phyloP scores from a whole-genome alignment of 2,113 vertebrate genomes.

The Callocephalon fimbriatum region DNA sequence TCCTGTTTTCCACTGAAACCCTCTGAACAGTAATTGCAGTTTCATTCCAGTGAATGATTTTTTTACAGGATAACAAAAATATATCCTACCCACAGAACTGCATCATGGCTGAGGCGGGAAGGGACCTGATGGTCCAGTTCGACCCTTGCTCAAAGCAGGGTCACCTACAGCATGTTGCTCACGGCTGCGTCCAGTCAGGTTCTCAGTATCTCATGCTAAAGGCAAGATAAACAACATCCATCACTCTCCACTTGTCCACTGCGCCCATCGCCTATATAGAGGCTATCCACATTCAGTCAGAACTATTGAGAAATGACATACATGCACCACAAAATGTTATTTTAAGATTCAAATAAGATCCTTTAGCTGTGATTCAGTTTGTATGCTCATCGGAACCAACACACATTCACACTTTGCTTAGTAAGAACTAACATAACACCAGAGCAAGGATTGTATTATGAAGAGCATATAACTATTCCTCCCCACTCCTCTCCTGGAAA shows the following conservation, averaged over 20 bases:
- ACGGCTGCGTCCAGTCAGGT: not conserved
- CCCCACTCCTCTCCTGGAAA: not conserved
- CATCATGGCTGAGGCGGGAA: not conserved
- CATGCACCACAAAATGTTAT: not conserved
- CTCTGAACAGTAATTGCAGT: not conserved
- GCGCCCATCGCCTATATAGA: not conserved
- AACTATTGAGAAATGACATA: not conserved
- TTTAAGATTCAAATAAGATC: not conserved
- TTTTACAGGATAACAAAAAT: not conserved
- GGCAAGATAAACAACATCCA: not conserved
- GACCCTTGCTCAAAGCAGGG: not conserved
- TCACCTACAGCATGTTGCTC: not conserved
- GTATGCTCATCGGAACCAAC: not conserved
- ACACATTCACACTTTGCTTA: not conserved
- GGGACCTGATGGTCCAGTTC: not conserved
- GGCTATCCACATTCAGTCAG: not conserved
- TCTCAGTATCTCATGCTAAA: not conserved
- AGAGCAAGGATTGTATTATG: not conserved
- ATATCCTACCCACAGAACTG: not conserved
- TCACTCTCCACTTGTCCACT: rapidly evolving
- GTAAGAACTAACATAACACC: not conserved
- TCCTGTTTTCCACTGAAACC: not conserved
- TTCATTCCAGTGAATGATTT: not conserved
- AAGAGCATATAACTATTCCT: not conserved
- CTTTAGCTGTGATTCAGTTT: not conserved